A percentile compares a stretch with the other conserved stretches of the same genome.
These are phyloP conservation scores for Gymnorhina tibicen DNA, from an alignment of 2,113 vertebrate genomes.

Conservation along the genomic window DNA sequence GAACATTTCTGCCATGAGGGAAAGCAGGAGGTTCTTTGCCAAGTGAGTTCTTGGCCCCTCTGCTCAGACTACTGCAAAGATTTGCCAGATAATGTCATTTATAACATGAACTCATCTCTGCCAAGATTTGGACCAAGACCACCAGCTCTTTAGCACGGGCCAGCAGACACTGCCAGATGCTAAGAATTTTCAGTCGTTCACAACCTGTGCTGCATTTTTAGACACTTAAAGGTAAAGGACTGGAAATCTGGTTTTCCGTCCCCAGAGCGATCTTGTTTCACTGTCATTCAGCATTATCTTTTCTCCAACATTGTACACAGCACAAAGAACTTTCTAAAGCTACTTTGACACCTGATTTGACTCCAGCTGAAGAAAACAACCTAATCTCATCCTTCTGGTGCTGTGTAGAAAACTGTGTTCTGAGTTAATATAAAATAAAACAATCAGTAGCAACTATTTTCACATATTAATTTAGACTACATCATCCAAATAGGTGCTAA, in stretches of 20 bases:
- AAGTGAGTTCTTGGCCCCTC: constrained; percentile 21
- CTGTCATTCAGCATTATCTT: constrained; percentile 44
- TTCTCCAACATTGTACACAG: background rate
- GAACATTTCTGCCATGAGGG: background rate
- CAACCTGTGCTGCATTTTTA: constrained; percentile 51
- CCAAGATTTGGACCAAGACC: constrained; percentile 53
- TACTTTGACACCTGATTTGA: background rate
- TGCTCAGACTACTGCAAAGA: constrained; percentile 28
- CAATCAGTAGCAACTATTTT: background rate
- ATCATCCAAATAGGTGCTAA: background rate
- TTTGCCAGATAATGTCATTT: constrained; percentile 62
- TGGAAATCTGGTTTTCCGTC: background rate
- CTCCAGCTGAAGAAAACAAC: background rate
- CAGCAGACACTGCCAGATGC: constrained; percentile 62
- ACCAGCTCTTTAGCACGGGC: constrained; percentile 53
- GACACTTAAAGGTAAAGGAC: constrained; percentile 9
- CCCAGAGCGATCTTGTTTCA: constrained; percentile 19
- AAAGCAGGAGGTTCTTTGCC: constrained; percentile 26
- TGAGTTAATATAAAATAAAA: background rate
- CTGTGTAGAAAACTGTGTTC: background rate
- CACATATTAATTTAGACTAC: background rate
- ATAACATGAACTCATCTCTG: constrained; percentile 51
- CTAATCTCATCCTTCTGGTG: background rate
- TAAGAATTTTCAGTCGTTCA: constrained; percentile 12
- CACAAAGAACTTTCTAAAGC: background rate